These are phyloP conservation scores for Mirounga angustirostris DNA, from an alignment of 2,113 vertebrate species.

Conservation along the genomic window DNA sequence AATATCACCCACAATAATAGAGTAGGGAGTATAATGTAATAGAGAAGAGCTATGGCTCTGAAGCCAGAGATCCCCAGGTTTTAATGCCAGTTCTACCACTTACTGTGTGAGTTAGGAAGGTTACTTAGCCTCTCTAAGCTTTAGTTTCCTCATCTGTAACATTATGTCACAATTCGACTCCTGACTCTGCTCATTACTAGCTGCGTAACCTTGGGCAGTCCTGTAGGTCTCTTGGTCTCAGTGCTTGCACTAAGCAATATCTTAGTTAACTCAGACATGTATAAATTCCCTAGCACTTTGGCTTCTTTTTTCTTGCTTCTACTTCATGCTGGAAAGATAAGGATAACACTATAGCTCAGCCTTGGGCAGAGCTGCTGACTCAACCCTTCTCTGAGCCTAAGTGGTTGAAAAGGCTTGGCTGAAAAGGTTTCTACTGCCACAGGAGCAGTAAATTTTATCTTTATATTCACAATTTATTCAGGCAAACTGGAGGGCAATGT, in stretches of 20 bases:
- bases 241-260: not conserved
- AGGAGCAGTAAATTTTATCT: constrained; percentile 13
- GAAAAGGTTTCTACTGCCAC: constrained; percentile 22
- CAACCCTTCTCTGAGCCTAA: not conserved
- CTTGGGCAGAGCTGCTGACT: not conserved
- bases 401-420: not conserved
- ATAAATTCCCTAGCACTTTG: not conserved
- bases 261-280: not conserved
- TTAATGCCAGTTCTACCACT: not conserved
- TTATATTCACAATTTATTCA: not conserved
- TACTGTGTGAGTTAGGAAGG: not conserved
- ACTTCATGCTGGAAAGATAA: not conserved
- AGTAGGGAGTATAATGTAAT: not conserved
- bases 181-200: not conserved
- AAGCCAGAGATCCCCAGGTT: not conserved
- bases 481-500: constrained; percentile 36
- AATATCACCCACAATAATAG: not conserved
- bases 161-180: not conserved
- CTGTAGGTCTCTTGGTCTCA: not conserved
- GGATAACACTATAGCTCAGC: not conserved
- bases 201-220: not conserved
- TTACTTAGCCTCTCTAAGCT: not conserved
- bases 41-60: not conserved
- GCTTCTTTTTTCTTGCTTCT: not conserved
- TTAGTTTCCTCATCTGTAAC: constrained; percentile 29